phyloP scores from a whole-genome alignment of 2,888 invertebrate genomes.

The Cantharis flavilabris region DNA sequence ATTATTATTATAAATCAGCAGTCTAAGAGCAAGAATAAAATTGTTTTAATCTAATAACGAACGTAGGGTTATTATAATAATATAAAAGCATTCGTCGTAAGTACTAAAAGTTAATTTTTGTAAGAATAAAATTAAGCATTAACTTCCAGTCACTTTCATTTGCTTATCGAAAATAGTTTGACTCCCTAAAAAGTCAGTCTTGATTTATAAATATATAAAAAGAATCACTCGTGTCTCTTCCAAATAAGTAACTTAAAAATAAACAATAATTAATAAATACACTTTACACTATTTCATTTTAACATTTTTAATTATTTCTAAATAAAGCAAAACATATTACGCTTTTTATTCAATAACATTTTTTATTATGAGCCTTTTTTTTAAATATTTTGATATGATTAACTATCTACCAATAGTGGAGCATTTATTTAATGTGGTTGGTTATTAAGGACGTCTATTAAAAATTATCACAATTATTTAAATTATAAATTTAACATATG shows the following conservation, averaged over 20 bases:
- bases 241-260: neutral
- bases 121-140: neutral
- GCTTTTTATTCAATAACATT: neutral
- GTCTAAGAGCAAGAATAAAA: conserved; percentile 1
- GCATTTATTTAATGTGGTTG: neutral
- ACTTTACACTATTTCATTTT: neutral
- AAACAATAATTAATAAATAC: neutral
- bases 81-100: neutral
- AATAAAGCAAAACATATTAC: conserved; percentile 15
- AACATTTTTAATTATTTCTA: conserved; percentile 8
- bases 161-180: conserved; percentile 7
- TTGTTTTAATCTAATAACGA: neutral
- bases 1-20: neutral
- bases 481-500: neutral
- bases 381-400: neutral
- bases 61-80: neutral
- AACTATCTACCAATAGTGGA: neutral
- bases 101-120: neutral
- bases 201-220: conserved; percentile 11
- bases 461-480: neutral
- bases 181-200: conserved; percentile 18
- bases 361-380: neutral
- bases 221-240: neutral
- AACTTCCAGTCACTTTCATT: conserved; percentile 10
- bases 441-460: neutral